Evolutionary conservation across 1,140 invertebrate genomes (phyloP).

Genomic region (Caenorhabditis latens): DNA sequence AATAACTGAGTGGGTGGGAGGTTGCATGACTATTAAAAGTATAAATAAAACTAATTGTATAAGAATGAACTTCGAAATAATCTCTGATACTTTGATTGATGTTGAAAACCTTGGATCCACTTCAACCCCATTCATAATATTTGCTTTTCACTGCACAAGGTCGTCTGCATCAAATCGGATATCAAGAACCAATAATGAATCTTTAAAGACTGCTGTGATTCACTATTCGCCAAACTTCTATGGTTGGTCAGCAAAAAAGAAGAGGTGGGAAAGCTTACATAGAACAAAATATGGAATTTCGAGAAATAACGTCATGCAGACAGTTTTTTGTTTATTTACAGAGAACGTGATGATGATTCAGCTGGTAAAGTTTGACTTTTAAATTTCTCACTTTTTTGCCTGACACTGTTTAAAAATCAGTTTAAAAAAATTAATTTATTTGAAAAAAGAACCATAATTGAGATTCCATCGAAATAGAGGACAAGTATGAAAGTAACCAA

Average conservation of each 20-base stretch:
- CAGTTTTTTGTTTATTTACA: too few relatives aligned
- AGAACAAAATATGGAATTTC: neutral
- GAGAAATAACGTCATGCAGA: neutral
- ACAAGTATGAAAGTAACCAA: slow-evolving; percentile 8
- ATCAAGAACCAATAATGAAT: neutral
- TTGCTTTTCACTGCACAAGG: neutral
- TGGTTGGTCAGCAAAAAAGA: neutral
- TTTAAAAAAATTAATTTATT: neutral
- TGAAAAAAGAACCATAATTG: neutral
- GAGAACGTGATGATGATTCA: too few relatives aligned
- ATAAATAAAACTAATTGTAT: neutral
- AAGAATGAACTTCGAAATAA: slow-evolving; percentile 3
- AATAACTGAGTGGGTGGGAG: neutral
- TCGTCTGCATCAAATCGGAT: neutral
- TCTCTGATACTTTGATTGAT: slow-evolving; percentile 1
- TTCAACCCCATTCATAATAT: slow-evolving; percentile 1
- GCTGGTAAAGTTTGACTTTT: neutral
- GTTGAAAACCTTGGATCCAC: neutral
- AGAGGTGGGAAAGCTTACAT: neutral
- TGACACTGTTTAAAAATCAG: too few relatives aligned
- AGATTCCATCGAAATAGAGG: neutral
- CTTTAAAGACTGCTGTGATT: neutral
- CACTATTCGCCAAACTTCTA: neutral
- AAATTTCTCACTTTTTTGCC: neutral
- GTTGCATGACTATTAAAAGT: neutral